phyloP scores from a whole-genome alignment of 2,797 vertebrate species.

The Poecilia wingei region DNA sequence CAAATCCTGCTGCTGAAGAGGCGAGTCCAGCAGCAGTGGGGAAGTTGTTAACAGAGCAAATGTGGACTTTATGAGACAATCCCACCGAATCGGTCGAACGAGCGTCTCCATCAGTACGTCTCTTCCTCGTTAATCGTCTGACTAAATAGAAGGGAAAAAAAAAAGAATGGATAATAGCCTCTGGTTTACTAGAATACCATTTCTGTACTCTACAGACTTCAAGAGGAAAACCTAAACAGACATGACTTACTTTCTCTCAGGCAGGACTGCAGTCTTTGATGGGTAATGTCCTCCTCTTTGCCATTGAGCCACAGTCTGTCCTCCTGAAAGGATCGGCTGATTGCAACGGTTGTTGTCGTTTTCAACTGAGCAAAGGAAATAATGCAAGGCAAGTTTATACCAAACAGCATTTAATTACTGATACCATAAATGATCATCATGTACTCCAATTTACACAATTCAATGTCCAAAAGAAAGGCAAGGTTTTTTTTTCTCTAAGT shows the following conservation, averaged over 20 bases:
- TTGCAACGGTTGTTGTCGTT: slow-evolving; percentile 89
- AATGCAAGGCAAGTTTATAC: not conserved
- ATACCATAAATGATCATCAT: not conserved
- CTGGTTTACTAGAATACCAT: rapidly evolving
- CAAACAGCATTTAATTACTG: not conserved
- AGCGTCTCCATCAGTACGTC: slow-evolving; percentile 60
- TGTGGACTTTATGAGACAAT: slow-evolving; percentile 88
- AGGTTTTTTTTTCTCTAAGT: not conserved
- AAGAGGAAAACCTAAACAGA: not conserved
- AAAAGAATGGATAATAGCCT: not conserved
- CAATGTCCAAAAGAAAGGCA: not conserved
- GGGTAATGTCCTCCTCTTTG: slow-evolving; percentile 84
- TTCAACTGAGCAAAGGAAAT: slow-evolving; percentile 81
- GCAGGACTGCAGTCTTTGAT: slow-evolving; percentile 91
- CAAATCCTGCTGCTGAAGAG: slow-evolving; percentile 93
- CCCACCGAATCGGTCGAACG: slow-evolving; percentile 44
- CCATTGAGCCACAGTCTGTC: slow-evolving; percentile 96
- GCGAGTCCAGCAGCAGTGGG: slow-evolving; percentile 95
- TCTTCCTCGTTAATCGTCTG: slow-evolving; percentile 88
- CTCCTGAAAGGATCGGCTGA: slow-evolving; percentile 86
- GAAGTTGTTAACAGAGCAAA: slow-evolving; percentile 94
- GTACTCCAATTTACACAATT: not conserved
- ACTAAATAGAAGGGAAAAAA: slow-evolving; percentile 74
- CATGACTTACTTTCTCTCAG: slow-evolving; percentile 87
- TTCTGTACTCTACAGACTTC: not conserved